Percentiles rank a stretch among this genome's conserved stretches.
Conservation (phyloP, 2,797 vertebrate species). For the Pristis pectinata region DNA sequence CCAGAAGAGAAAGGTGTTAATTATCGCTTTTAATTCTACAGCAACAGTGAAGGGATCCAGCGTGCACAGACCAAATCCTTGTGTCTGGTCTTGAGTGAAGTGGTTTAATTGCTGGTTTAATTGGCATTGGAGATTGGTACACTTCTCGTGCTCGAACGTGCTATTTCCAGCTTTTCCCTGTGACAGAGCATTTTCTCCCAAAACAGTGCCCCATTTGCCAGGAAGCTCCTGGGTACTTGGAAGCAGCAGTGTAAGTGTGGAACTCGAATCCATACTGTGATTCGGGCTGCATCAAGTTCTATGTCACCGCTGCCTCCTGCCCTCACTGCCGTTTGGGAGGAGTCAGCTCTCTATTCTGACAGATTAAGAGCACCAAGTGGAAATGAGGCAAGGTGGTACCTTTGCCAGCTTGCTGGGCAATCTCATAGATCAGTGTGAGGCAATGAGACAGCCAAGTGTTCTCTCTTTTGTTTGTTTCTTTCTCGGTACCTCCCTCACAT, state of each 20-base stretch:
- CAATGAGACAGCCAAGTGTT: neutral
- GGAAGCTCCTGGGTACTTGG: neutral
- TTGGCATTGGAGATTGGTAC: neutral
- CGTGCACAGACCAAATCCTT: neutral
- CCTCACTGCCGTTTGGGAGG: neutral
- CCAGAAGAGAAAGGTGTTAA: neutral
- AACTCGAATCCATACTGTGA: neutral
- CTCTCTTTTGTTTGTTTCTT: neutral
- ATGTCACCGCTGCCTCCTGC: neutral
- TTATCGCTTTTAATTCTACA: neutral
- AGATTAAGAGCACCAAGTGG: neutral
- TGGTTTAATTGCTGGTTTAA: neutral
- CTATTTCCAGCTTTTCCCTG: neutral
- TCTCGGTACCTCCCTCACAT: no score
- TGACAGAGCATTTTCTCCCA: neutral
- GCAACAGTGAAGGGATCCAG: neutral
- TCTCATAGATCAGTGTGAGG: neutral
- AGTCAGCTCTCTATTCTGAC: neutral
- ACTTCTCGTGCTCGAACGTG: neutral
- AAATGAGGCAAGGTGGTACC: neutral
- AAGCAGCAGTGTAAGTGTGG: neutral
- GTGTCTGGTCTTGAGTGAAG: neutral
- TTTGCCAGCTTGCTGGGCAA: neutral
- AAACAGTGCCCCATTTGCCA: neutral
- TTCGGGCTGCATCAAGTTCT: neutral